phyloP scores from a whole-genome alignment of 2,888 invertebrate genomes.

The Myopa tessellatipennis region DNA sequence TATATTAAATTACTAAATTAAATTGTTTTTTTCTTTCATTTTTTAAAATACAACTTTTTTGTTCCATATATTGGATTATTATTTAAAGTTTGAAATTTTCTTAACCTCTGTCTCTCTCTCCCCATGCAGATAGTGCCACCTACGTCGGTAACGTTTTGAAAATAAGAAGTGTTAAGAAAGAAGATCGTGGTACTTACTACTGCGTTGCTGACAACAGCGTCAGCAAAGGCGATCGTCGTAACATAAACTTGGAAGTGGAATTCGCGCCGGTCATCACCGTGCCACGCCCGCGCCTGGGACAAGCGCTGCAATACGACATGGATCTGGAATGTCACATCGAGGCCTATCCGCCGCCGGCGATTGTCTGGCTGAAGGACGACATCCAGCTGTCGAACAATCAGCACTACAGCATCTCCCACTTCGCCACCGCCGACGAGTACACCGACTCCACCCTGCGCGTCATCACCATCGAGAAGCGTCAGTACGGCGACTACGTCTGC shows the following conservation, averaged over 20 bases:
- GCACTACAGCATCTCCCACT: constrained; percentile 90
- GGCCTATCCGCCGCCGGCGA: constrained; percentile 93
- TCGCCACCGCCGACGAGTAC: constrained; percentile 91
- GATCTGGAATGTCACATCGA: constrained; percentile 94
- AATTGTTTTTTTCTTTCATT: too few relatives aligned
- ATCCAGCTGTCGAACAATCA: constrained; percentile 87
- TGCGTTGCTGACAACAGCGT: constrained; percentile 93
- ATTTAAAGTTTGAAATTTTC: too few relatives aligned
- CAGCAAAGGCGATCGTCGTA: constrained; percentile 84
- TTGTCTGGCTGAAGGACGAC: constrained; percentile 90
- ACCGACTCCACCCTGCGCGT: constrained; percentile 90
- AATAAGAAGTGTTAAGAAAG: constrained; percentile 82
- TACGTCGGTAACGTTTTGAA: constrained; percentile 83
- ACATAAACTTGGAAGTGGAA: constrained; percentile 91
- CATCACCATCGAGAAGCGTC: constrained; percentile 90
- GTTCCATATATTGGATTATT: too few relatives aligned
- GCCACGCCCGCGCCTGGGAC: constrained; percentile 83
- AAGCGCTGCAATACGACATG: constrained; percentile 93
- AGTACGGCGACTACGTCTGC: constrained; percentile 88
- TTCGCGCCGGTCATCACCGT: constrained; percentile 89
- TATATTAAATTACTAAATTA: neutral
- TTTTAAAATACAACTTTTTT: too few relatives aligned
- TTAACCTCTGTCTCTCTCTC: neutral
- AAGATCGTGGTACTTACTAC: constrained; percentile 92
- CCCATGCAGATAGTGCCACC: constrained; percentile 66